phyloP scores from a whole-genome alignment of 2,113 vertebrate genomes.

The Oreocharis arfaki region DNA sequence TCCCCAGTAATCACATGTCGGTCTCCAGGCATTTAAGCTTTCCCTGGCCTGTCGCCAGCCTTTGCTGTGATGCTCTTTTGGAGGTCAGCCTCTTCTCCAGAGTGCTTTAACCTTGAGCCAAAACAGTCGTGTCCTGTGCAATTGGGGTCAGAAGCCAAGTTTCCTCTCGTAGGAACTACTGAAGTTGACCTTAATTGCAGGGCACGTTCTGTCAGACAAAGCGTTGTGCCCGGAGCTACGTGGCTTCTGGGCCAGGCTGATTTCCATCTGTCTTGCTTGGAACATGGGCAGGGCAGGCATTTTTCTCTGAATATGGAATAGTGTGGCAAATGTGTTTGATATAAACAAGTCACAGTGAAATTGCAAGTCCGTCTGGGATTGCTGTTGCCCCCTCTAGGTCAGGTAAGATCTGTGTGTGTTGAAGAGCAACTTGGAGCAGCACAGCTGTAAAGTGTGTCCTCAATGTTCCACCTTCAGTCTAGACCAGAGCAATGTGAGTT shows the following conservation, averaged over 20 bases:
- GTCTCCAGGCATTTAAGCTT: neutral
- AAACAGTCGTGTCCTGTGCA: neutral
- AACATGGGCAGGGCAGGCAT: neutral
- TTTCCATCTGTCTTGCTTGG: constrained; percentile 21
- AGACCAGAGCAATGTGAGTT: neutral
- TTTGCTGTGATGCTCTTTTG: neutral
- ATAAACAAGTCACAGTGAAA: neutral
- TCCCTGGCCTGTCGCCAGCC: neutral
- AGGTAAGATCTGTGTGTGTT: neutral
- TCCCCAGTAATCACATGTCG: neutral
- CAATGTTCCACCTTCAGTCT: neutral
- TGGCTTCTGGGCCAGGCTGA: neutral
- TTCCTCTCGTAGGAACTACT: neutral
- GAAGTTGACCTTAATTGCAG: neutral
- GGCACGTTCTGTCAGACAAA: neutral
- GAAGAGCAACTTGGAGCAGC: neutral
- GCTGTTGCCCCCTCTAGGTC: neutral
- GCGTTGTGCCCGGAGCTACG: neutral
- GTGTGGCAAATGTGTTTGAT: neutral
- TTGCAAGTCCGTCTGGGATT: neutral
- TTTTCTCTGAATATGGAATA: neutral
- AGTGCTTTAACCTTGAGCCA: constrained; percentile 13
- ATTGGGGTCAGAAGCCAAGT: neutral
- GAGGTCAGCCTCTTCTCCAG: neutral
- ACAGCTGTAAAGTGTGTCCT: neutral